Conservation (phyloP, 2,113 vertebrate genomes). For the Vicugna pacos region DNA sequence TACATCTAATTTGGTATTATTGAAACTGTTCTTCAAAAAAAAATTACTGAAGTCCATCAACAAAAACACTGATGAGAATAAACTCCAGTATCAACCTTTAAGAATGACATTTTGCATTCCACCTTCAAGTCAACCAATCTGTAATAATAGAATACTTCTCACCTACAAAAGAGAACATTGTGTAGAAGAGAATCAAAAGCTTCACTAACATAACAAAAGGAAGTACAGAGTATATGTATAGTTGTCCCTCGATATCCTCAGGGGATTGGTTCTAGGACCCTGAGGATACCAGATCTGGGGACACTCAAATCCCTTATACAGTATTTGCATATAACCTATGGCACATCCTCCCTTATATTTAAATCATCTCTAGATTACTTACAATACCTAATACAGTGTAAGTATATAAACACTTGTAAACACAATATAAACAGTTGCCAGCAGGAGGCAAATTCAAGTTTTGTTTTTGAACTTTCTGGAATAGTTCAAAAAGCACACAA, state of each 20-base stretch:
- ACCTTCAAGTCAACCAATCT: not conserved
- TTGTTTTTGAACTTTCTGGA: not conserved
- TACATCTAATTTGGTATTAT: not conserved
- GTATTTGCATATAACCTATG: not conserved
- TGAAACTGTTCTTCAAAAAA: not conserved
- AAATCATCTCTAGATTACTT: not conserved
- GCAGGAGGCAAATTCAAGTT: not conserved
- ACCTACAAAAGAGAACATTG: not conserved
- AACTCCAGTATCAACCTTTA: not conserved
- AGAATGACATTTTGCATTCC: not conserved
- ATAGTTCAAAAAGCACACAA: not conserved
- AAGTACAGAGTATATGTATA: not conserved
- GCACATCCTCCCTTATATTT: not conserved
- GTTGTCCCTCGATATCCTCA: not conserved
- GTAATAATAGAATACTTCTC: not conserved
- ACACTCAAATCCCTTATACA: not conserved
- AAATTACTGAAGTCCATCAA: not conserved
- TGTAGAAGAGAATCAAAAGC: slow-evolving; percentile 15
- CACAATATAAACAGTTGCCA: not conserved
- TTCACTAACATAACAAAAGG: not conserved
- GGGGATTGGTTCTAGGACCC: not conserved
- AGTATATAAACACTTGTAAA: too few species aligned
- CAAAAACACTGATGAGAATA: not conserved
- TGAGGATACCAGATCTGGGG: not conserved
- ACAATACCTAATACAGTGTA: not conserved